A percentile compares a stretch with the other conserved stretches of the same genome.
Conservation (phyloP, 2,888 invertebrate species). For the Perdita meconis region DNA sequence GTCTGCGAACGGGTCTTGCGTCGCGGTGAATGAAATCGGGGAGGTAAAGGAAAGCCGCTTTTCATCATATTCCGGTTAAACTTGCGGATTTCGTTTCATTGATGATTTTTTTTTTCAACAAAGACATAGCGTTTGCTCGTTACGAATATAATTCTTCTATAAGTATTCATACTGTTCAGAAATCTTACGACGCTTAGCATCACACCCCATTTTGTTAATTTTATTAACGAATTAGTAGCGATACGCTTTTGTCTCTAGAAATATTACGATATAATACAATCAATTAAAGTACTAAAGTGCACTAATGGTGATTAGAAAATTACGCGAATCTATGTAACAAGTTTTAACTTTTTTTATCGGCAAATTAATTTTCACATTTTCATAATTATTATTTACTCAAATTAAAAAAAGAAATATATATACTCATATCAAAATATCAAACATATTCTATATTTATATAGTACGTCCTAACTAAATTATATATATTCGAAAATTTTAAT, state of each 20-base stretch:
- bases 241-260: not conserved
- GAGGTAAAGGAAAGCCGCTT: not conserved
- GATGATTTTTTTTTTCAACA: not conserved
- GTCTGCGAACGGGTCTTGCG: too few species aligned
- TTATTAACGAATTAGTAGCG: too few species aligned
- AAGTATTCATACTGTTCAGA: not conserved
- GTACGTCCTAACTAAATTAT: not conserved
- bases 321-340: not conserved
- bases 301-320: slow-evolving; percentile 1
- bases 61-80: not conserved
- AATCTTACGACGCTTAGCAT: not conserved
- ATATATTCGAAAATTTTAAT: not conserved
- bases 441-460: too few species aligned
- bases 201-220: slow-evolving; percentile 13
- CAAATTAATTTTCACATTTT: too few species aligned
- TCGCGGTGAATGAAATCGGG: too few species aligned
- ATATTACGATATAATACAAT: not conserved
- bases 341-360: too few species aligned
- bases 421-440: too few species aligned
- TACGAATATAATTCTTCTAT: not conserved
- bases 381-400: too few species aligned
- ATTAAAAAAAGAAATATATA: too few species aligned
- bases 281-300: not conserved
- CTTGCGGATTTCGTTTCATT: not conserved
- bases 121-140: not conserved